phyloP scores from a whole-genome alignment of 1,140 invertebrate species.

The Branchinecta lynchi region DNA sequence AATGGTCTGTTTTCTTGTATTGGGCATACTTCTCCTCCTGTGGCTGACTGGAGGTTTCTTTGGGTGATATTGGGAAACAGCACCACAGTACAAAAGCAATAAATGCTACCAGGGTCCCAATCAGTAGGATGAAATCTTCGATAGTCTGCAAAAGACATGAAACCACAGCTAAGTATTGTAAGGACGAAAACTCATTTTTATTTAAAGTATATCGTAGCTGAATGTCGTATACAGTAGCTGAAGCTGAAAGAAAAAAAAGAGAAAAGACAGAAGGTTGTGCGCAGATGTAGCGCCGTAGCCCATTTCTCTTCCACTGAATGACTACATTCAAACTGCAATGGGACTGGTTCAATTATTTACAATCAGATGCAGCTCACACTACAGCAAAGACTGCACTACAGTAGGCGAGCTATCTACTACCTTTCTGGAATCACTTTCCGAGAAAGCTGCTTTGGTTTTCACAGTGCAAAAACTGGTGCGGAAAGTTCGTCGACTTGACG shows the following conservation, averaged over 20 bases:
- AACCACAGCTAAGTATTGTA: not conserved
- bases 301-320: too few relatives aligned
- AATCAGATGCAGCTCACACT: too few relatives aligned
- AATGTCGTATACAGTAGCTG: too few relatives aligned
- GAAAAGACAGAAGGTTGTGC: not conserved
- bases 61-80: constrained; percentile 44
- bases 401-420: too few relatives aligned
- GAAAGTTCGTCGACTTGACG: too few relatives aligned
- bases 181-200: not conserved
- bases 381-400: too few relatives aligned
- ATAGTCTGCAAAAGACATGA: constrained; percentile 35
- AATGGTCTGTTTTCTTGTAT: constrained; percentile 16
- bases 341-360: too few relatives aligned
- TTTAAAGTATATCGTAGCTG: not conserved
- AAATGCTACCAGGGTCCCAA: constrained; percentile 45
- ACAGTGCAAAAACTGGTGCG: too few relatives aligned
- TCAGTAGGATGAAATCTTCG: constrained; percentile 43
- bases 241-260: not conserved
- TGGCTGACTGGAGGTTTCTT: constrained; percentile 28
- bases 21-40: constrained; percentile 18
- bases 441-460: too few relatives aligned
- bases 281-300: too few relatives aligned
- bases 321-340: too few relatives aligned
- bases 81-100: constrained; percentile 45
- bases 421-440: too few relatives aligned